Percentiles rank a stretch among this genome's conserved stretches.
phyloP scores from a whole-genome alignment of 1,140 invertebrate species.

The Euborellia annulipes region DNA sequence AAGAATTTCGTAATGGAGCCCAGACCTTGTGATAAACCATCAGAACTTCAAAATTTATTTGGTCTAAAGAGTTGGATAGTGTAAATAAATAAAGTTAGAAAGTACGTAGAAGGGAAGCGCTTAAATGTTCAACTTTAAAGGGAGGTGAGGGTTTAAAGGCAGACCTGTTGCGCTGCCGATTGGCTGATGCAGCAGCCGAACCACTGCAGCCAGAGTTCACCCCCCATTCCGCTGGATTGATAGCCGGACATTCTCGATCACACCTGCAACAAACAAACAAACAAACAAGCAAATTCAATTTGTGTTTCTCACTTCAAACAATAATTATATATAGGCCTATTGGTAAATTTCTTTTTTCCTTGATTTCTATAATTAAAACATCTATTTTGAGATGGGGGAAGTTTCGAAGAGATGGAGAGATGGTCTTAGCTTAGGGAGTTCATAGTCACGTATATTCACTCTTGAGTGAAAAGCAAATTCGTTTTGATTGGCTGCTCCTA shows the following conservation, averaged over 20 bases:
- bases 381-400: no score
- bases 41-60: not conserved
- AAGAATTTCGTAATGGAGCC: not conserved
- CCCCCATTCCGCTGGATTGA: slow-evolving; percentile 21
- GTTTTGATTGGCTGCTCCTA: no score
- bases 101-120: not conserved
- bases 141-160: slow-evolving; percentile 1
- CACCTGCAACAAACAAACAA: not conserved
- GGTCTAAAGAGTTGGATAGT: not conserved
- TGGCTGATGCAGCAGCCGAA: slow-evolving; percentile 69
- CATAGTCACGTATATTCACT: no score
- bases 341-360: not conserved
- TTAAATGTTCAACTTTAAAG: not conserved
- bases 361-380: no score
- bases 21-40: not conserved
- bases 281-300: not conserved
- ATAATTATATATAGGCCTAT: not conserved
- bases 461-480: no score
- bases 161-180: slow-evolving; percentile 37
- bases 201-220: slow-evolving; percentile 71
- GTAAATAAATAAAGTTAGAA: no score
- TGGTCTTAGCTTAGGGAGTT: no score
- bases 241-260: slow-evolving; percentile 6
- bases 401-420: no score
- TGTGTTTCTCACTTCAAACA: not conserved